Percentiles rank a stretch among this genome's conserved stretches.
Conservation (phyloP, 1,140 invertebrate genomes). For the Ceratosolen solmsi region DNA sequence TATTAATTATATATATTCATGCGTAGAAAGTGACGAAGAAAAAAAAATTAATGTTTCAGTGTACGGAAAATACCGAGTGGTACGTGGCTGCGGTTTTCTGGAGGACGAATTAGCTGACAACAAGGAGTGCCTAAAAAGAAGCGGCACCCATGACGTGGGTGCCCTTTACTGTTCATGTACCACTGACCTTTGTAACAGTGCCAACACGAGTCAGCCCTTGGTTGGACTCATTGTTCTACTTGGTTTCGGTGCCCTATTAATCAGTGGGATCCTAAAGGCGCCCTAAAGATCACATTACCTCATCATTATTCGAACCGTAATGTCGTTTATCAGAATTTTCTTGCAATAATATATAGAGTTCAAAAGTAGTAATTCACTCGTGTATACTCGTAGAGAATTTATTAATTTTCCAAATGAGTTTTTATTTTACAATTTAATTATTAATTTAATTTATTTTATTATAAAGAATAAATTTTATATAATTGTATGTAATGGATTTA, state of each 20-base stretch:
- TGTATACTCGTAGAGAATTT: too few relatives aligned
- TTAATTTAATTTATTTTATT: too few relatives aligned
- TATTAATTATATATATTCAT: too few relatives aligned
- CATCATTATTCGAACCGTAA: conserved; percentile 19
- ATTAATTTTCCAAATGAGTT: too few relatives aligned
- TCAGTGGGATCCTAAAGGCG: conserved; percentile 7
- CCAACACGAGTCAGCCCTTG: conserved; percentile 57
- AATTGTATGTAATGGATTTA: too few relatives aligned
- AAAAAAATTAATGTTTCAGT: conserved; percentile 74
- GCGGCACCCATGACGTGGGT: conserved; percentile 83
- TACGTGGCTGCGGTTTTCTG: conserved; percentile 84
- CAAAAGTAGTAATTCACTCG: too few relatives aligned
- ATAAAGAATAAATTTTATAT: too few relatives aligned
- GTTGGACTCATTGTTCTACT: neutral
- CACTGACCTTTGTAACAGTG: conserved; percentile 81
- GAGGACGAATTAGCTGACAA: conserved; percentile 76
- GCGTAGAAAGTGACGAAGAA: too few relatives aligned
- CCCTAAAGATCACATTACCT: conserved; percentile 20
- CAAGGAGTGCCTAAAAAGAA: conserved; percentile 77
- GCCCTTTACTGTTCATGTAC: conserved; percentile 84
- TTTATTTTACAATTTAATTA: too few relatives aligned
- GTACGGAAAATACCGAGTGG: conserved; percentile 81
- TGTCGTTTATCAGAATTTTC: neutral
- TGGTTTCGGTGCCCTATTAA: neutral
- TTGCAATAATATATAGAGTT: too few relatives aligned